These are phyloP conservation scores for Pachyuromys duprasi DNA, from an alignment of 2,797 vertebrate genomes.

Conservation along the genomic window DNA sequence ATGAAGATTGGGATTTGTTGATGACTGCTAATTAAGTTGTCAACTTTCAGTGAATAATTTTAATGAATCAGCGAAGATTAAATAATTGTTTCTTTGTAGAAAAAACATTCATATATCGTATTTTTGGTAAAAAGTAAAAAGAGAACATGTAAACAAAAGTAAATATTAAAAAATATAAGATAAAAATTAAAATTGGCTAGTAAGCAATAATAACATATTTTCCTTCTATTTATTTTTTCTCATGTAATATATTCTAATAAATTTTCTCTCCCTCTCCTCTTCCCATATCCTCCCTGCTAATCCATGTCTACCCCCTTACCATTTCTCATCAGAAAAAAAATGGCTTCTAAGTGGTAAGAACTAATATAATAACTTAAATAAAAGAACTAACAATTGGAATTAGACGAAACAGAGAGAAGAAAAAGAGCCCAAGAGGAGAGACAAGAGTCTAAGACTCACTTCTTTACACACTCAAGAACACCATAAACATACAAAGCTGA, in stretches of 20 bases:
- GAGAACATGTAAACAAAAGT: not conserved
- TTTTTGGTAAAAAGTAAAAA: not conserved
- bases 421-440: not conserved
- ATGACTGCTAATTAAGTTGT: not conserved
- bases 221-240: not conserved
- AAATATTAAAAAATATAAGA: not conserved
- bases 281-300: not conserved
- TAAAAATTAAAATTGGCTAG: not conserved
- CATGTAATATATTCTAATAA: not conserved
- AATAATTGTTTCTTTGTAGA: not conserved
- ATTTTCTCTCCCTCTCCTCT: not conserved
- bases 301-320: not conserved
- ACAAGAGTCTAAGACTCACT: not conserved
- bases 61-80: not conserved
- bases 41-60: not conserved
- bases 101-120: not conserved
- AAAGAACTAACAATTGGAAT: not conserved
- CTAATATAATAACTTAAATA: not conserved
- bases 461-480: not conserved
- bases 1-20: not conserved
- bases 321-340: not conserved
- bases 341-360: not conserved
- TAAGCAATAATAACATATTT: not conserved
- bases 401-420: not conserved
- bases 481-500: not conserved